Conservation (phyloP, 2,888 invertebrate species). For the Aspidiotus destructor region DNA sequence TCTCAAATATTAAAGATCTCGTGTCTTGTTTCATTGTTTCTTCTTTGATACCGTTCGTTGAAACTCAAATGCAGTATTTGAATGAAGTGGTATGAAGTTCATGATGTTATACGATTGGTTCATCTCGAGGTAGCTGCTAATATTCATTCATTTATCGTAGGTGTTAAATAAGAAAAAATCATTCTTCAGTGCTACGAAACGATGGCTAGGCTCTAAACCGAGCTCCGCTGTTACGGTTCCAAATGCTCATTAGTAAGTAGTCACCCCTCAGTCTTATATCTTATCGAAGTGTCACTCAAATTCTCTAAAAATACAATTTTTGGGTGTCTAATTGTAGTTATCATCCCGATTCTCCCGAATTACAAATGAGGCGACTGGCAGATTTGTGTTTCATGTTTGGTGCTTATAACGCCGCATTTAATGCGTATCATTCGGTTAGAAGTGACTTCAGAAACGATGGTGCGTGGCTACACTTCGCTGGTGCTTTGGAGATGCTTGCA, state of each 20-base stretch:
- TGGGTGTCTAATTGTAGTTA: conserved; percentile 48
- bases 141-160: conserved; percentile 41
- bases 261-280: conserved; percentile 4
- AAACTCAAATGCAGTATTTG: conserved; percentile 70
- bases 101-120: conserved; percentile 13
- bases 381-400: conserved; percentile 96
- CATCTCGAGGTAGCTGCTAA: background rate
- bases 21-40: conserved; percentile 78
- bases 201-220: conserved; percentile 88
- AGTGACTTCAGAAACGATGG: conserved; percentile 93
- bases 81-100: conserved; percentile 57
- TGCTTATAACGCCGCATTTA: conserved; percentile 82
- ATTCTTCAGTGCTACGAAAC: conserved; percentile 83
- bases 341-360: conserved; percentile 72
- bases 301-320: conserved; percentile 20
- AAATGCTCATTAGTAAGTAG: conserved; percentile 43
- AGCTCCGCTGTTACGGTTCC: conserved; percentile 63
- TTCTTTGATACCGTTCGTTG: conserved; percentile 82
- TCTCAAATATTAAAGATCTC: conserved; percentile 73
- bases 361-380: conserved; percentile 83
- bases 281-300: background rate
- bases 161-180: conserved; percentile 81
- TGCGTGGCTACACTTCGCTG: conserved; percentile 94
- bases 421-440: conserved; percentile 92
- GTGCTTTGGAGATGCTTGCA: conserved; percentile 93